A percentile compares a stretch with the other conserved stretches of the same genome.
Evolutionary conservation across 2,888 invertebrate species (phyloP).

Genomic region (Gari tellinella): DNA sequence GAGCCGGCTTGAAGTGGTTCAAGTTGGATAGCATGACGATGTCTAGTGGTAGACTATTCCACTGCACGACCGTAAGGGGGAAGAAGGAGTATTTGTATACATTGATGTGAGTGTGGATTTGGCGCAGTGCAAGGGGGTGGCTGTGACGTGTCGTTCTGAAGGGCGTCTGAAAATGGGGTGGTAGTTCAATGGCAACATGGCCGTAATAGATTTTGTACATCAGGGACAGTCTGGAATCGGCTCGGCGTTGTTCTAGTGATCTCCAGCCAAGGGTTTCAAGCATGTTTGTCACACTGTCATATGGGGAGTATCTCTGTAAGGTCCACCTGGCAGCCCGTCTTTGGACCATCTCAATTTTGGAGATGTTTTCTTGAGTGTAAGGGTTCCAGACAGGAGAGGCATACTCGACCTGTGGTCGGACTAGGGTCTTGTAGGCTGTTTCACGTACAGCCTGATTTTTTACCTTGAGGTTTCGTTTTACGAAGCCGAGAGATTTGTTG

Average conservation of each 20-base stretch:
- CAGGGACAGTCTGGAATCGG: constrained; percentile 8
- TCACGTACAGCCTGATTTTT: constrained; percentile 4
- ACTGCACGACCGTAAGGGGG: neutral
- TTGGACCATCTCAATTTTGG: neutral
- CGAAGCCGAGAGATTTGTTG: constrained; percentile 30
- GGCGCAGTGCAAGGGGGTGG: too few species aligned
- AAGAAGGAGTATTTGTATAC: constrained; percentile 1
- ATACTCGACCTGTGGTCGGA: constrained; percentile 29
- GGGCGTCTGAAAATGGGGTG: too few species aligned
- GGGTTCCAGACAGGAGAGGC: constrained; percentile 26
- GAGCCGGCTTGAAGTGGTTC: neutral
- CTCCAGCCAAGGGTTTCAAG: constrained; percentile 20
- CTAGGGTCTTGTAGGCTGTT: constrained; percentile 31
- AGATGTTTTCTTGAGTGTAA: constrained; percentile 21
- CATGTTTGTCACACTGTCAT: constrained; percentile 29
- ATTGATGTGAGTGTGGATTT: neutral
- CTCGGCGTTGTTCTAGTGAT: constrained; percentile 3
- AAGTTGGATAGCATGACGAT: neutral
- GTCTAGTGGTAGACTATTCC: neutral
- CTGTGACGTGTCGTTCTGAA: too few species aligned
- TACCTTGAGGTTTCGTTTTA: constrained; percentile 17
- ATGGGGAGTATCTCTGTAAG: constrained; percentile 18
- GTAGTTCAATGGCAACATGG: neutral
- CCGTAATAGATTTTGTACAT: constrained; percentile 11
- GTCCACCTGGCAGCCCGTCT: constrained; percentile 24